Percentiles rank a stretch among this genome's conserved stretches.
Conservation (phyloP, 2,797 vertebrate genomes). For the Capromys pilorides region DNA sequence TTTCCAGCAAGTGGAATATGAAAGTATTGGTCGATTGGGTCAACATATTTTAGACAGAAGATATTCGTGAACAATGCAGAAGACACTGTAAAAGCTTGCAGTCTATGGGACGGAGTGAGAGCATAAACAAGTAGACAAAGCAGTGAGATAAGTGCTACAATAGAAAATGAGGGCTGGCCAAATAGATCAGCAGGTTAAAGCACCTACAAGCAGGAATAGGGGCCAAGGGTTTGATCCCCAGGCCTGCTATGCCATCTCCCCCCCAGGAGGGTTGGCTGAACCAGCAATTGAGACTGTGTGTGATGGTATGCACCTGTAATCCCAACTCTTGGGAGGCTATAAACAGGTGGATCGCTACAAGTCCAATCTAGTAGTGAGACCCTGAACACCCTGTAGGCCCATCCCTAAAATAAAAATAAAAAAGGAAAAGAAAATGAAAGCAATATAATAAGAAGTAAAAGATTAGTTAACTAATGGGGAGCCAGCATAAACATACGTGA, state of each 20-base stretch:
- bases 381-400: no score
- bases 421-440: neutral
- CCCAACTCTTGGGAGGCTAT: no score
- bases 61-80: neutral
- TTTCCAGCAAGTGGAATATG: neutral
- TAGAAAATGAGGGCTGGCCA: neutral
- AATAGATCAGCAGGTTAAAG: no score
- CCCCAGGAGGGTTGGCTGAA: no score
- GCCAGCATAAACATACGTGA: neutral
- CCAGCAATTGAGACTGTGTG: no score
- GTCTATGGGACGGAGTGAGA: neutral
- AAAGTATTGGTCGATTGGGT: conserved; percentile 13
- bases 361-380: no score
- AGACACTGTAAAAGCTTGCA: neutral
- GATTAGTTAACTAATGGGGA: neutral
- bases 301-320: no score
- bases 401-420: no score
- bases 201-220: no score
- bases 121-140: neutral
- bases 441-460: neutral
- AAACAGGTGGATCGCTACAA: no score
- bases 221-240: no score
- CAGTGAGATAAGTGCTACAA: neutral
- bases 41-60: conserved; percentile 1
- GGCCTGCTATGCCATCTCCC: no score